Evolutionary conservation across 2,113 vertebrate genomes (phyloP), one percentile per base, ranked within the genome.

Genomic region (Coregonus clupeaformis): DNA sequence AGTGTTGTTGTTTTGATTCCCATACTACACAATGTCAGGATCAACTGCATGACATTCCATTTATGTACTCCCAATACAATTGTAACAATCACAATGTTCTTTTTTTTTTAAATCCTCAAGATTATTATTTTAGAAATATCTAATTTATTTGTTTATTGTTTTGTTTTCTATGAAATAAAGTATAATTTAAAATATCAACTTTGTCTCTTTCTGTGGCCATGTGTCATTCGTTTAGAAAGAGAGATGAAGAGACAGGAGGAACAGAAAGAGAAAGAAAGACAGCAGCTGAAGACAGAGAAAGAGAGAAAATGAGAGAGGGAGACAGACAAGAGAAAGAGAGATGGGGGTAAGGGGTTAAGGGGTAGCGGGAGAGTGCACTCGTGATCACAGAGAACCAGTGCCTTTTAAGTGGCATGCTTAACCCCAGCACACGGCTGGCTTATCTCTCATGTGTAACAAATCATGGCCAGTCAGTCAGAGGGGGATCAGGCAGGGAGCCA

Each of bases 71-170:
- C 69, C 74, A 63, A 72, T 78, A 69, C 57, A 80, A 71, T 25
- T 86, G 81, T 83, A 86, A 84, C 82, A 80, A 88, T 89, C 82
- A 78, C 76, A 66, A 72, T 73, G 80, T 87, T 90, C 84, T 87
- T n/a, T n/a, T n/a, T n/a, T n/a, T n/a, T n/a, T 88, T 3, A 32
- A 89, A 82, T 86, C 86, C 80, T 90, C 77, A 59, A 91, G 88
- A 93, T 79, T 92, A 91, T 90, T 92, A 91, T 92, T 92, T 89
- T 92, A 92, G 91, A 93, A 92, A 92, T 93, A 92, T 90, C 85
- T 93, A 93, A 94, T 93, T 94, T 93, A 93, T 94, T 94, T 93
- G 91, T 93, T 92, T 91, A 90, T 91, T 91, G 87, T 92, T 90
- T 88, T 90, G 86, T 90, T 92, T 92, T 93, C 90, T 92, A 94